Percentiles rank a stretch among this genome's conserved stretches.
Conservation (phyloP, 2,888 invertebrate genomes). For the Chalcis sispes region DNA sequence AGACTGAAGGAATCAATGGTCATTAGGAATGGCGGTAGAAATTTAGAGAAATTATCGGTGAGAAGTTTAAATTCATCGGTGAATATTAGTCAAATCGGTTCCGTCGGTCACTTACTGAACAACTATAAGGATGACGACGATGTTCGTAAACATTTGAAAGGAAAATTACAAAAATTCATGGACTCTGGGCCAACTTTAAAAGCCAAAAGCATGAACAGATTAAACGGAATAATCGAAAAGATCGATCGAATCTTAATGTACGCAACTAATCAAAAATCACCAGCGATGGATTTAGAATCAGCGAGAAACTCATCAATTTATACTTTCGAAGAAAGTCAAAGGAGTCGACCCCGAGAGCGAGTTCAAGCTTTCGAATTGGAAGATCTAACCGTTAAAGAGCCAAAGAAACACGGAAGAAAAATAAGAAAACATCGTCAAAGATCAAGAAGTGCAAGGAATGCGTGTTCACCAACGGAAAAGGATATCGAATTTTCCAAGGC, state of each 20-base stretch:
- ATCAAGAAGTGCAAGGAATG: constrained; percentile 56
- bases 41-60: constrained; percentile 11
- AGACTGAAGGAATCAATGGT: not conserved
- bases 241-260: constrained; percentile 71
- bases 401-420: not conserved
- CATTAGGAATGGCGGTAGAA: constrained; percentile 25
- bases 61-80: constrained; percentile 18
- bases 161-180: constrained; percentile 65
- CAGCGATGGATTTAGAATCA: constrained; percentile 62
- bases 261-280: constrained; percentile 60
- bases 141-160: constrained; percentile 59
- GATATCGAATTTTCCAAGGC: constrained; percentile 49
- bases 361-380: constrained; percentile 31
- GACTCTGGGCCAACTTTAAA: constrained; percentile 66
- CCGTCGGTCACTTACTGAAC: constrained; percentile 45
- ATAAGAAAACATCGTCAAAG: constrained; percentile 25
- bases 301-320: constrained; percentile 28
- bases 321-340: constrained; percentile 7
- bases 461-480: constrained; percentile 45
- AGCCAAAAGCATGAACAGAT: constrained; percentile 64
- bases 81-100: constrained; percentile 46
- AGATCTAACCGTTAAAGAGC: constrained; percentile 23
- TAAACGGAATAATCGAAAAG: constrained; percentile 71
- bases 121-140: constrained; percentile 53
- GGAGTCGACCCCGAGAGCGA: not conserved